A percentile compares a stretch with the other conserved stretches of the same genome.
These are phyloP conservation scores for Bursaphelenchus okinawaensis DNA, from an alignment of 2,888 invertebrate species.

Conservation along the genomic window DNA sequence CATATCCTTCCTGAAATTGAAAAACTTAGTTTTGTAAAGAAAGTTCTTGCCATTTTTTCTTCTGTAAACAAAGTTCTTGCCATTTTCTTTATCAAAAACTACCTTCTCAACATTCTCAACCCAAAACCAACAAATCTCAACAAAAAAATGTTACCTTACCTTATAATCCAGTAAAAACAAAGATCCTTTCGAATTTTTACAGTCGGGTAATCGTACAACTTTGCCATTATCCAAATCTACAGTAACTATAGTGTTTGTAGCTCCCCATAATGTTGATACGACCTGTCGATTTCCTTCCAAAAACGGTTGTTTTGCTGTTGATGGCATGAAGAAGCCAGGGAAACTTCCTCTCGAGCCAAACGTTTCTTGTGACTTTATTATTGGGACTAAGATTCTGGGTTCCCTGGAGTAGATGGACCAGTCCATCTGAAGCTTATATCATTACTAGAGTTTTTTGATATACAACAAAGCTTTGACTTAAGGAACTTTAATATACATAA, in stretches of 20 bases:
- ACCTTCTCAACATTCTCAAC: too few relatives aligned
- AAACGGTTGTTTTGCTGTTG: slow-evolving; percentile 30
- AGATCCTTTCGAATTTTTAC: background rate
- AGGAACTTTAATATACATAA: too few relatives aligned
- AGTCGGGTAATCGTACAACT: background rate
- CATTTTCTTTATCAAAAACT: too few relatives aligned
- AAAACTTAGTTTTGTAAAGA: too few relatives aligned
- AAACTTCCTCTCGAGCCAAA: slow-evolving; percentile 12
- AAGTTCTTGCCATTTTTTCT: too few relatives aligned
- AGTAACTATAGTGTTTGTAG: slow-evolving; percentile 25
- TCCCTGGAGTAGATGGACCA: slow-evolving; percentile 31
- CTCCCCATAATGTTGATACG: slow-evolving; percentile 40
- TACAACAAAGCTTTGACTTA: too few relatives aligned
- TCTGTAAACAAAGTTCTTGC: too few relatives aligned
- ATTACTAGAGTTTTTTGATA: background rate
- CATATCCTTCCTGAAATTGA: background rate
- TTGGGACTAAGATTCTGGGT: slow-evolving; percentile 29
- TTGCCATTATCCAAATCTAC: slow-evolving; percentile 29
- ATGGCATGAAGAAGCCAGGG: slow-evolving; percentile 25
- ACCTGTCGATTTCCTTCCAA: slow-evolving; percentile 38
- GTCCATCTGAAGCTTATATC: slow-evolving; percentile 13
- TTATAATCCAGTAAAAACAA: background rate
- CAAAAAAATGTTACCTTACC: background rate
- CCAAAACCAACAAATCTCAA: too few relatives aligned
- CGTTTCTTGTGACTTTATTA: slow-evolving; percentile 23